Evolutionary conservation across 2,888 invertebrate species (phyloP).

Genomic region (Apoderus coryli): DNA sequence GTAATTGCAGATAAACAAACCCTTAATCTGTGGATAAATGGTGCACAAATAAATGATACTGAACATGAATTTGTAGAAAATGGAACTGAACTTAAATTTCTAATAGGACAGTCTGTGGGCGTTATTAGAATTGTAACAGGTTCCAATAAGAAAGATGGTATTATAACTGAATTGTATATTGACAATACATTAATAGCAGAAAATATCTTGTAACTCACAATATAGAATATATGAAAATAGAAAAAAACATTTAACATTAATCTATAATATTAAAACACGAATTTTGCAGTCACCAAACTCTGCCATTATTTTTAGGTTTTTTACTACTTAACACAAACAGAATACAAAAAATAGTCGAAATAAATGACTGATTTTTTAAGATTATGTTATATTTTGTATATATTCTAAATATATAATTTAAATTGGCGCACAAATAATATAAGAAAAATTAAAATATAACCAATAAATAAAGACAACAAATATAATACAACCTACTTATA

Average conservation of each 20-base stretch:
- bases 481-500: too few relatives aligned
- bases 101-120: slow-evolving; percentile 37
- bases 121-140: slow-evolving; percentile 33
- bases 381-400: neutral
- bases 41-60: slow-evolving; percentile 47
- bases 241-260: too few relatives aligned
- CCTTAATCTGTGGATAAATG: slow-evolving; percentile 64
- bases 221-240: too few relatives aligned
- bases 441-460: too few relatives aligned
- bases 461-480: too few relatives aligned
- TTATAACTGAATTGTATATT: slow-evolving; percentile 27
- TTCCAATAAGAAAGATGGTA: slow-evolving; percentile 35
- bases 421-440: too few relatives aligned
- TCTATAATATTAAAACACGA: too few relatives aligned
- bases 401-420: neutral
- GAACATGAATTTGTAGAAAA: slow-evolving; percentile 73
- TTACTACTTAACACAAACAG: too few relatives aligned
- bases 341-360: neutral
- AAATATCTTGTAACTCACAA: too few relatives aligned
- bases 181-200: slow-evolving; percentile 12
- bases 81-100: slow-evolving; percentile 73
- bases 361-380: neutral
- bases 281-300: too few relatives aligned
- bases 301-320: too few relatives aligned
- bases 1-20: slow-evolving; percentile 53